Evolutionary conservation across 2,797 vertebrate genomes (phyloP), one percentile per base, ranked within the genome.

Genomic region (Typhlichthys eigenmanni): DNA sequence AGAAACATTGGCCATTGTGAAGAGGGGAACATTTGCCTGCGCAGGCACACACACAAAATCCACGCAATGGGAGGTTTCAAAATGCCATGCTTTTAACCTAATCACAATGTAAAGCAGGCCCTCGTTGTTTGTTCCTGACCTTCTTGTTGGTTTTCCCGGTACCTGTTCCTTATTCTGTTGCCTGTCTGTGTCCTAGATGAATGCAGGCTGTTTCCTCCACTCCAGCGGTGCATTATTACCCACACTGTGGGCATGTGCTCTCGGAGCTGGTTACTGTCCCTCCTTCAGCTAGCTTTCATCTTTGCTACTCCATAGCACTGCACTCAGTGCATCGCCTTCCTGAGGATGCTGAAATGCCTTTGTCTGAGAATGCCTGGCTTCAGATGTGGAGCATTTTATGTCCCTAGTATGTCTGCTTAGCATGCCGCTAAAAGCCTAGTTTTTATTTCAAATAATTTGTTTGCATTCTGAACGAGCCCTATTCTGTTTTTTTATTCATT

Each of bases 161-260:
- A 72, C 24, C 78, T 72, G 80, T 54, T 74, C 34, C 2, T 55
- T 68, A 72, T 13, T 73, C 71, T 49, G 51, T 53, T 58, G 45
- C 64, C 55, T 74, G 66, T 78, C 65, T 67, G 13, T 68, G 74
- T 83, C 57, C 46, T n/a, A 57, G 68, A 66, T 68, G 55, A 76
- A 84, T 70, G 70, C 66, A 59, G 58, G 79, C 68, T 58, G 81
- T 71, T 69, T 64, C 34, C 43, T 48, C 47, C 65, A 66, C 78
- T 82, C 62, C 75, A 74, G 62, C 63, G 55, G 75, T 79, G 71
- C 74, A 80, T 85, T 83, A 91, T 92, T 90, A 92, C 87, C 85
- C 86, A 81, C 83, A 91, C 85, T 88, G 88, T 90, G 85, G 88
- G 88, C 85, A 87, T 87, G 84, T 85, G 81, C 84, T 89, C 77